Evolutionary conservation across 2,113 vertebrate species (phyloP).

Genomic region (Ramphastos sulfuratus): DNA sequence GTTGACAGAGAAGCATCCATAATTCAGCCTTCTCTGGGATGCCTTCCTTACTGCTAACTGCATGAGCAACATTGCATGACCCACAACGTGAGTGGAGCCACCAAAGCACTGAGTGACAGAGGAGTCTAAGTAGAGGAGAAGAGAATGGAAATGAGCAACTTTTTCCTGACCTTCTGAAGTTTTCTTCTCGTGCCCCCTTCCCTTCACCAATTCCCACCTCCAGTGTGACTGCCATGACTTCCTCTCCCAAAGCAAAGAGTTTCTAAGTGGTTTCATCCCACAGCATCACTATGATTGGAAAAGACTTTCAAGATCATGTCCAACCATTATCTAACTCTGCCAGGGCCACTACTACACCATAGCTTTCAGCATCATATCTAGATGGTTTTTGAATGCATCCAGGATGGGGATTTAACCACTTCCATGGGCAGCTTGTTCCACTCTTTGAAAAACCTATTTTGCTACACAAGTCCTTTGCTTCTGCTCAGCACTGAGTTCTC

Average conservation of each 20-base stretch:
- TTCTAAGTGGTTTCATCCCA: background rate
- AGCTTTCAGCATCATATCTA: too few species aligned
- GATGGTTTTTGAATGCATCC: too few species aligned
- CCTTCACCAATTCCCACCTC: background rate
- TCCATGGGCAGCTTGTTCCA: too few species aligned
- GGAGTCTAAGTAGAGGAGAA: background rate
- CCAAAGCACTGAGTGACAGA: background rate
- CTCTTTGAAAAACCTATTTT: too few species aligned
- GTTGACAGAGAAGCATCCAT: background rate
- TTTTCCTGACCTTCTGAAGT: background rate
- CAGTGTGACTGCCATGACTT: background rate
- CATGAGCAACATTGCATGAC: accelerated
- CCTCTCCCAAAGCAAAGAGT: background rate
- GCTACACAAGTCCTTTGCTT: background rate
- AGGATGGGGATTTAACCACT: too few species aligned
- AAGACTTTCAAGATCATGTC: too few species aligned
- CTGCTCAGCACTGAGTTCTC: background rate
- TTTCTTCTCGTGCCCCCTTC: background rate
- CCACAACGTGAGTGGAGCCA: background rate
- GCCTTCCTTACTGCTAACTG: background rate
- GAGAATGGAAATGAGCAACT: background rate
- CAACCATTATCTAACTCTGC: too few species aligned
- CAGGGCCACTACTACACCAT: too few species aligned
- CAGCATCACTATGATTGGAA: too few species aligned
- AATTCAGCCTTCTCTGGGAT: background rate